These are phyloP conservation scores for Phenacoccus solenopsis DNA, from an alignment of 1,140 invertebrate genomes.

Conservation along the genomic window DNA sequence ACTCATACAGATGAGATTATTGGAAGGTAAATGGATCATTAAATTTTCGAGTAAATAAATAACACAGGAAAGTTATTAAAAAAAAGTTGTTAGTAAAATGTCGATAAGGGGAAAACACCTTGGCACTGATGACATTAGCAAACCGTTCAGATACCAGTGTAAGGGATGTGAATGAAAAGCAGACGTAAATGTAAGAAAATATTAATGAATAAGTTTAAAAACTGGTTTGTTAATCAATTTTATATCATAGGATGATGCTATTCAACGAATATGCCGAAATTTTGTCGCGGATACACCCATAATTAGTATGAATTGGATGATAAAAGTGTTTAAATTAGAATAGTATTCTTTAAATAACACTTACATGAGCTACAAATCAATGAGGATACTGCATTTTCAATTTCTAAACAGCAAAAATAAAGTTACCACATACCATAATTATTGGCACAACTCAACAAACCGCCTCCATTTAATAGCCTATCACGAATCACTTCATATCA, in stretches of 20 bases:
- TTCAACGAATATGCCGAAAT: neutral
- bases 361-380: neutral
- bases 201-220: neutral
- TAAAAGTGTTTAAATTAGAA: neutral
- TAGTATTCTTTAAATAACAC: neutral
- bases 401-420: neutral
- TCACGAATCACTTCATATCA: slow-evolving; percentile 12
- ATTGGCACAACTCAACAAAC: neutral
- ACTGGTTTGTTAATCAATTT: neutral
- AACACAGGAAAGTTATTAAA: neutral
- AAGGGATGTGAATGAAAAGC: neutral
- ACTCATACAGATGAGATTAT: neutral
- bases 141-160: neutral
- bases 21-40: neutral
- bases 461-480: slow-evolving; percentile 13
- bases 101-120: neutral
- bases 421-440: neutral
- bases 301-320: neutral
- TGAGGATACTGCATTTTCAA: neutral
- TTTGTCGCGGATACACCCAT: neutral
- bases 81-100: too few relatives aligned
- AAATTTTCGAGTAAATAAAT: too few relatives aligned
- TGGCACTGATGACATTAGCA: neutral
- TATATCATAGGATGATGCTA: neutral
- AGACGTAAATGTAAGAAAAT: neutral